phyloP scores from a whole-genome alignment of 37 sponge, comb jelly and placozoan genomes.

The Hexactinellida sp. region DNA sequence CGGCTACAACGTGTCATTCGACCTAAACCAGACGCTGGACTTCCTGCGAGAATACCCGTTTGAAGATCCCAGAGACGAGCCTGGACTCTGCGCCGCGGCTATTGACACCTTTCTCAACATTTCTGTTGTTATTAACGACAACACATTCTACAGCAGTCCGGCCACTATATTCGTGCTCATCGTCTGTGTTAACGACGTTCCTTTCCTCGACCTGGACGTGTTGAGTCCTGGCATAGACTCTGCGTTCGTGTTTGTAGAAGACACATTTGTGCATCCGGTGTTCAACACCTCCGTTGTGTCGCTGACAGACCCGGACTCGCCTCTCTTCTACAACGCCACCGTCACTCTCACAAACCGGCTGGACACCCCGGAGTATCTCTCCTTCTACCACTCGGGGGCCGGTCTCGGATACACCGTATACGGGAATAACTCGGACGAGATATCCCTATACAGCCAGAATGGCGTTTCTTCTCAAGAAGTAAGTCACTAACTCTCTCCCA shows the following conservation, averaged over 20 bases:
- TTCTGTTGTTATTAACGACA: neutral
- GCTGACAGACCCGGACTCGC: neutral
- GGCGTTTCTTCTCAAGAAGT: neutral
- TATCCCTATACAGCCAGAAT: neutral
- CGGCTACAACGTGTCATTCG: neutral
- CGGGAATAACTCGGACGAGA: neutral
- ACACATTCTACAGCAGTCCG: neutral
- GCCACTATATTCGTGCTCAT: neutral
- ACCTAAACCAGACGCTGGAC: neutral
- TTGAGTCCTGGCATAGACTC: neutral
- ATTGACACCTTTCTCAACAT: neutral
- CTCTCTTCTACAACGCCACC: neutral
- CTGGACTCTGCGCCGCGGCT: neutral
- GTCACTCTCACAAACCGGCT: neutral
- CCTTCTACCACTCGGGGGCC: neutral
- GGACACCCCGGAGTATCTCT: neutral
- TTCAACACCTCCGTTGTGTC: neutral
- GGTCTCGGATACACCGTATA: neutral
- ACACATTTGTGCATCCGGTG: neutral
- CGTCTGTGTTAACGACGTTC: neutral
- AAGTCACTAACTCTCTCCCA: neutral
- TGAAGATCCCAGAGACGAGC: neutral
- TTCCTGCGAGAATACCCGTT: neutral
- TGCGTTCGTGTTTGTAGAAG: neutral
- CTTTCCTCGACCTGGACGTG: neutral